Conservation (phyloP, 2,888 invertebrate genomes). For the Brachyptera putata region DNA sequence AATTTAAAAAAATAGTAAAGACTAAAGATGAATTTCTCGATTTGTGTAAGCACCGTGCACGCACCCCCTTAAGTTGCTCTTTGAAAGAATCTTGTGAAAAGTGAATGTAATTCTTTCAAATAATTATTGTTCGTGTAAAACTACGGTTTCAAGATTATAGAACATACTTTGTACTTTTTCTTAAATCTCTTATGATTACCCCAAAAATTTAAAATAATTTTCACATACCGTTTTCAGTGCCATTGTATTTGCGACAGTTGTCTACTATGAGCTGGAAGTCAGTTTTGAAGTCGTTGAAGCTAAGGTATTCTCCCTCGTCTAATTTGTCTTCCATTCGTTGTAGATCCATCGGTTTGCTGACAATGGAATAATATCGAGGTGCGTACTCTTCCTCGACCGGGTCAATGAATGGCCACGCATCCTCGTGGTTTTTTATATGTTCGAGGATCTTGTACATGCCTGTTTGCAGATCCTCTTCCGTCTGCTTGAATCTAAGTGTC, state of each 20-base stretch:
- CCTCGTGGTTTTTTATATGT: constrained; percentile 79
- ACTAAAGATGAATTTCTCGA: no score
- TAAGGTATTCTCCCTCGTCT: constrained; percentile 74
- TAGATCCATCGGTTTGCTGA: constrained; percentile 78
- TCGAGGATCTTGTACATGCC: constrained; percentile 91
- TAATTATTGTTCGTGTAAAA: no score
- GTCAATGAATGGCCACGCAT: constrained; percentile 93
- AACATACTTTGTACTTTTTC: no score
- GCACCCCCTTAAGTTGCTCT: no score
- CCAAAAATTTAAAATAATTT: no score
- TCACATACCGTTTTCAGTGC: constrained; percentile 77
- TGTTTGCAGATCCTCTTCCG: constrained; percentile 79
- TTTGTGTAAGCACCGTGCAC: no score
- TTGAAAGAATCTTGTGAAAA: no score
- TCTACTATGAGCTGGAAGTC: constrained; percentile 91
- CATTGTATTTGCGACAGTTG: constrained; percentile 89
- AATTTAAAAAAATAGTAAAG: no score
- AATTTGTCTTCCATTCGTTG: constrained; percentile 83
- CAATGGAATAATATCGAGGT: constrained; percentile 61
- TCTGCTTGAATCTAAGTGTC: constrained; percentile 74
- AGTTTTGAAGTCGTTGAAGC: constrained; percentile 73
- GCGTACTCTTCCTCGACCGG: constrained; percentile 91
- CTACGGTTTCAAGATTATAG: no score
- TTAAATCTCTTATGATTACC: no score
- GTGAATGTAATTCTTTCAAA: no score